Percentiles rank a stretch among this genome's conserved stretches.
phyloP scores from a whole-genome alignment of 2,113 vertebrate genomes.

The Podilymbus podiceps region DNA sequence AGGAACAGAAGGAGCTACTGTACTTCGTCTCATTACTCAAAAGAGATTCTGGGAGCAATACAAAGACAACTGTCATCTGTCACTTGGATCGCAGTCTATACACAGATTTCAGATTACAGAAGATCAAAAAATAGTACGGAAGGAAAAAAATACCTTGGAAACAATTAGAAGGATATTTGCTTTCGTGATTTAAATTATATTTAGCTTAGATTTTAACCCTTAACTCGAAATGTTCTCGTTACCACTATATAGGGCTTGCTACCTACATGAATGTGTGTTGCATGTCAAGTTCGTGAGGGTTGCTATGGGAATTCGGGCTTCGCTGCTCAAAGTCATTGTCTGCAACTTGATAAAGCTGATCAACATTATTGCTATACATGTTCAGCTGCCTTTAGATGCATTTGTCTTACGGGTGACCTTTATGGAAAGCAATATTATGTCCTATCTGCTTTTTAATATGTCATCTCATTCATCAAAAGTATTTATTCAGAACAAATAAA shows the following conservation, averaged over 20 bases:
- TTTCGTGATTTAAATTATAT: neutral
- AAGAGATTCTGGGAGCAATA: neutral
- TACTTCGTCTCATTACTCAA: neutral
- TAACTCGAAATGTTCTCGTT: neutral
- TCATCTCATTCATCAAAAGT: neutral
- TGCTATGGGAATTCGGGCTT: conserved; percentile 23
- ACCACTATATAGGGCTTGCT: neutral
- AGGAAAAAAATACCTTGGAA: neutral
- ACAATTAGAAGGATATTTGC: neutral
- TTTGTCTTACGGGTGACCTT: neutral
- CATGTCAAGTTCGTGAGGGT: neutral
- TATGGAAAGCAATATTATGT: neutral
- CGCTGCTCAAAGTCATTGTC: neutral
- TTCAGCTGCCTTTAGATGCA: neutral
- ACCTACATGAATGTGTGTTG: neutral
- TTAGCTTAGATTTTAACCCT: neutral
- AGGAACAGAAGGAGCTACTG: neutral
- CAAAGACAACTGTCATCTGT: neutral
- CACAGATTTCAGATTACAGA: neutral
- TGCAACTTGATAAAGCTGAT: neutral
- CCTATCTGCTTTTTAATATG: neutral
- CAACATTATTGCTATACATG: neutral
- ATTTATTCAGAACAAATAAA: neutral
- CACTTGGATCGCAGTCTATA: neutral
- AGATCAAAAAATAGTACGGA: neutral